Percentiles rank a stretch among this genome's conserved stretches.
Evolutionary conservation across 2,797 vertebrate genomes (phyloP).

Genomic region (Gymnodraco acuticeps): DNA sequence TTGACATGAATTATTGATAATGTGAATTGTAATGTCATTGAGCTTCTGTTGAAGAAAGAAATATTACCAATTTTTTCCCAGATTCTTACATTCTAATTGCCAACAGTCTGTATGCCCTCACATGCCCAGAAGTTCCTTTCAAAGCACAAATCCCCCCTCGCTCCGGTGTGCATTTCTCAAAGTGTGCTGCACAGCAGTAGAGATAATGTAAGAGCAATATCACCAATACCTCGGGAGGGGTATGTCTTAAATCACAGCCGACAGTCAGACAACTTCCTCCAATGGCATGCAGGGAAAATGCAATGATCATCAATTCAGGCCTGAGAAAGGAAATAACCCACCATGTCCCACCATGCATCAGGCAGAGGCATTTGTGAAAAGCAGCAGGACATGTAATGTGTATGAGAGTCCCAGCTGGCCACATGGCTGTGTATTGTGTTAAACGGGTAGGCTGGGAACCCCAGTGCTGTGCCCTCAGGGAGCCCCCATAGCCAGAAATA

Average conservation of each 20-base stretch:
- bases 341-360: conserved; percentile 30
- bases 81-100: conserved; percentile 2
- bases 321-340: conserved; percentile 40
- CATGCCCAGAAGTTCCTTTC: neutral
- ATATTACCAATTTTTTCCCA: neutral
- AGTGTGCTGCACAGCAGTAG: conserved; percentile 3
- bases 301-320: conserved; percentile 39
- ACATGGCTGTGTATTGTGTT: conserved; percentile 59
- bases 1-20: conserved; percentile 50
- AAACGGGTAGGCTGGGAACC: conserved; percentile 48
- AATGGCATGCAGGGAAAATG: conserved; percentile 50
- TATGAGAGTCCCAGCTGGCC: conserved; percentile 53
- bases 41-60: neutral
- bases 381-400: conserved; percentile 47
- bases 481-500: conserved; percentile 51
- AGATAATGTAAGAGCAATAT: conserved; percentile 40
- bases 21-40: conserved; percentile 24
- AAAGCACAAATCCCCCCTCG: neutral
- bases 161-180: neutral
- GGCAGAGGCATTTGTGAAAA: conserved; percentile 47
- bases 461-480: conserved; percentile 52
- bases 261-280: conserved; percentile 39
- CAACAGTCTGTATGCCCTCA: neutral
- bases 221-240: conserved; percentile 19
- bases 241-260: conserved; percentile 26